A percentile compares a stretch with the other conserved stretches of the same genome.
Evolutionary conservation across 2,888 invertebrate genomes (phyloP).

Genomic region (Epistrophella euchroma): DNA sequence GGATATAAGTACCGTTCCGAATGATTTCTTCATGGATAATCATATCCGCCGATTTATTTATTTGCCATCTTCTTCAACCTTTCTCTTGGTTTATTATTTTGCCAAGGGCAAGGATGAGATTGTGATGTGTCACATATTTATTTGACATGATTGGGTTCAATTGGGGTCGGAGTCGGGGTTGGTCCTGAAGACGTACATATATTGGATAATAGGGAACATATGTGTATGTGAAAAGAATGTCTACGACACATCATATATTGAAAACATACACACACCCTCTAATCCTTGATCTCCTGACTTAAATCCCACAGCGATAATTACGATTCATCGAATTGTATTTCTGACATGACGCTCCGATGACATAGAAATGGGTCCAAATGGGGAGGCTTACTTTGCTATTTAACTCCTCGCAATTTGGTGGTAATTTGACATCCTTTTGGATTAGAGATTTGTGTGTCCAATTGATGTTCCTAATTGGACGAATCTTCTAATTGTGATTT

Average conservation of each 20-base stretch:
- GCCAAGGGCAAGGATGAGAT: constrained; percentile 14
- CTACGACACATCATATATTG: constrained; percentile 46
- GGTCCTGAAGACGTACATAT: neutral
- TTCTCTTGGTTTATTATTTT: constrained; percentile 7
- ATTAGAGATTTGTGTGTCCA: constrained; percentile 52
- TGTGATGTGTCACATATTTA: constrained; percentile 71
- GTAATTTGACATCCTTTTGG: constrained; percentile 54
- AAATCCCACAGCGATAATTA: constrained; percentile 72
- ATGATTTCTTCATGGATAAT: constrained; percentile 72
- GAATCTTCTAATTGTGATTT: constrained; percentile 72
- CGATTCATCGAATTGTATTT: constrained; percentile 72
- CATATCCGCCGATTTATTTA: constrained; percentile 75
- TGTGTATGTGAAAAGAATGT: constrained; percentile 51
- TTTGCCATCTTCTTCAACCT: constrained; percentile 52
- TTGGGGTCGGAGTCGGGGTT: constrained; percentile 28
- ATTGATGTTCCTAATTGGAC: constrained; percentile 71
- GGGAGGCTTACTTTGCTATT: neutral
- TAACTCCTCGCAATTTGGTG: constrained; percentile 29
- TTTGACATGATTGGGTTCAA: constrained; percentile 71
- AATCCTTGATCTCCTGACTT: constrained; percentile 52
- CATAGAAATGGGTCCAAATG: neutral
- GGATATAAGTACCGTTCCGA: constrained; percentile 63
- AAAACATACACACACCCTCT: constrained; percentile 27
- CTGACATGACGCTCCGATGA: constrained; percentile 45
- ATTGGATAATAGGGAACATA: no score